phyloP scores from a whole-genome alignment of 1,140 invertebrate genomes.

The Brachionus calyciflorus region DNA sequence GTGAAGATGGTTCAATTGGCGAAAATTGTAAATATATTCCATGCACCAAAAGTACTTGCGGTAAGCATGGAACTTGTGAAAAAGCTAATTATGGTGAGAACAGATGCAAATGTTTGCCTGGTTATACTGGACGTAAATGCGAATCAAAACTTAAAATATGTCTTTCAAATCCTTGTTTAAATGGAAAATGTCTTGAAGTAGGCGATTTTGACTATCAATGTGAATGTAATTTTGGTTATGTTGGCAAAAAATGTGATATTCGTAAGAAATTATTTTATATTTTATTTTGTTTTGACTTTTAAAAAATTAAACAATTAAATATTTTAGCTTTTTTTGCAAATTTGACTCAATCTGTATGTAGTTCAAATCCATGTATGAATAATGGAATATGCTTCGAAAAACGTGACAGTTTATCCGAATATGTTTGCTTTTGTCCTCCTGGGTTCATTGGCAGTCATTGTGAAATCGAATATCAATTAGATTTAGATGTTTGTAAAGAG shows the following conservation, averaged over 20 bases:
- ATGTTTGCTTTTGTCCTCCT: constrained; percentile 51
- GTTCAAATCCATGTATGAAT: constrained; percentile 50
- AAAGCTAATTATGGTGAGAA: constrained; percentile 46
- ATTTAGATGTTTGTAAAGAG: constrained; percentile 6
- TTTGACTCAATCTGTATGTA: constrained; percentile 40
- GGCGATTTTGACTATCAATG: neutral
- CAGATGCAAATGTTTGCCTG: neutral
- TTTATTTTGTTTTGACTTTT: neutral
- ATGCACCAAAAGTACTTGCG: constrained; percentile 51
- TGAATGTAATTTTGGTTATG: constrained; percentile 16
- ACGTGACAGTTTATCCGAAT: constrained; percentile 50
- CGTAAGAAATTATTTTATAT: constrained; percentile 21
- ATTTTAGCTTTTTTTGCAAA: constrained; percentile 23
- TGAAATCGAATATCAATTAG: constrained; percentile 49
- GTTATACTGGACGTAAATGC: constrained; percentile 49
- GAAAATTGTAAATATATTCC: constrained; percentile 47
- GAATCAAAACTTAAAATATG: constrained; percentile 48
- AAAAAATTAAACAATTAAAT: neutral
- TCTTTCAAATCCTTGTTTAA: constrained; percentile 19
- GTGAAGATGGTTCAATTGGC: neutral
- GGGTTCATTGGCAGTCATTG: constrained; percentile 52
- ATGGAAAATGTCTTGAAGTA: constrained; percentile 24
- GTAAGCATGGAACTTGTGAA: constrained; percentile 50
- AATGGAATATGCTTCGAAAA: constrained; percentile 51
- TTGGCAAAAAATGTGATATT: constrained; percentile 49